Base-by-base conservation (phyloP, 1,140 invertebrate genomes). In the Drosophila leontia region DNA sequence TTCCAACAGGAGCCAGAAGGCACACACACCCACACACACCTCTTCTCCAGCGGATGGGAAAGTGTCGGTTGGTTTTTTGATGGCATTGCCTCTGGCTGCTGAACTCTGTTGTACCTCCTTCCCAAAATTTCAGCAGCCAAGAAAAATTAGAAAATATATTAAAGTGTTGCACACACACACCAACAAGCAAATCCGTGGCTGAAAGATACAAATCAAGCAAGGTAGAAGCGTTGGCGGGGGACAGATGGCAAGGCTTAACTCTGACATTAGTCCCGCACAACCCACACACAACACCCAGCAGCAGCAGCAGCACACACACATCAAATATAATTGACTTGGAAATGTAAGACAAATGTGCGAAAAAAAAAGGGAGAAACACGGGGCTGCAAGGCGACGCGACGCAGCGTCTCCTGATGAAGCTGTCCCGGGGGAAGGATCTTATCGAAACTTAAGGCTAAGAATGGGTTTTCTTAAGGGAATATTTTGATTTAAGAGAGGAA, bases 141-240 rank as follows among this genome's bases (percentile, higher is more conserved):
- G 82, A 88, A 87, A 83, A 87, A 86, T 87, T 83, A 88, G 83
- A 83, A 87, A 80, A 86, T 80, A 74, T 87, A 82, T 86, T 74
- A 77, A 84, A 84, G 81, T 80, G 67, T 87, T 82, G 42, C 63
- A 47, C 45, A 41, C 58, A 59, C 44, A 58, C 41, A 35, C 50
- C 37, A 32, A 44, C 17, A 17, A 12, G 58, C 11, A 68, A 68
- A 45, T 37, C 58, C 11, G n/a, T 67, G 67, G 29, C 32, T 53
- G 47, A 44, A 53, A 41, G 53, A 62, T 13, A 62, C 44, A 71
- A 32, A 71, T 57, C 29, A 61, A 17, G 23, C 58, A 39, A 39
- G 50, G 48, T 34, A 56, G 11, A 50, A 8, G 29, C 15, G 32
- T 23, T 17, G 29, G 29, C 12, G 19, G 23, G 34, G 45, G 32